Conservation (phyloP, 1,140 invertebrate species). For the Mactra quadrangularis region DNA sequence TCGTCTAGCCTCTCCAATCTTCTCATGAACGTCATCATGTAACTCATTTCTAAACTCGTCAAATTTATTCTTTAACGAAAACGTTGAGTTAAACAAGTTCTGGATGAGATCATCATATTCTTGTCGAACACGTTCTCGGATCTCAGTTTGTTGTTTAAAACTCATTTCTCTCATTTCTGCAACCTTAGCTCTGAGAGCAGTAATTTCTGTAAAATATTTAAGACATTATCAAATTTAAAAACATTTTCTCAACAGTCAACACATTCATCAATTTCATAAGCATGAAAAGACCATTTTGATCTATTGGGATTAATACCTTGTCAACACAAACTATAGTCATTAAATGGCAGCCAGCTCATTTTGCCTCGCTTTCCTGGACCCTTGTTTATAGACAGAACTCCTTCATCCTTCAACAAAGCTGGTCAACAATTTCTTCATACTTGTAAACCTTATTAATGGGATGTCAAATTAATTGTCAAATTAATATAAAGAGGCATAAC, state of each 20-base stretch:
- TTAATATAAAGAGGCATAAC: too few relatives aligned
- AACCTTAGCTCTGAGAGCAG: slow-evolving; percentile 81
- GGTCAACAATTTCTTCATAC: too few relatives aligned
- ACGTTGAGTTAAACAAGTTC: slow-evolving; percentile 78
- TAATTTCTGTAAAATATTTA: slow-evolving; percentile 80
- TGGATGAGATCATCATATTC: slow-evolving; percentile 82
- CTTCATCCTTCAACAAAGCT: too few relatives aligned
- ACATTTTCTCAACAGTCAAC: neutral
- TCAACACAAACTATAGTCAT: too few relatives aligned
- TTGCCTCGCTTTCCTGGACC: too few relatives aligned
- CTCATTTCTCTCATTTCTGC: slow-evolving; percentile 80
- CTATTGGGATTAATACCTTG: too few relatives aligned
- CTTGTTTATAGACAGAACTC: too few relatives aligned
- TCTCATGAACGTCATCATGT: slow-evolving; percentile 77
- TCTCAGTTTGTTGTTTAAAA: slow-evolving; percentile 78
- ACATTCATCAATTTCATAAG: neutral
- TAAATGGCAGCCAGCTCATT: too few relatives aligned
- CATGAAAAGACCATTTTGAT: too few relatives aligned
- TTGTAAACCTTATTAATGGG: too few relatives aligned
- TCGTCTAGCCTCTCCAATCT: slow-evolving; percentile 74
- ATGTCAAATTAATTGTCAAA: too few relatives aligned
- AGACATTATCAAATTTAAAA: neutral
- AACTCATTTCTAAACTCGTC: slow-evolving; percentile 82
- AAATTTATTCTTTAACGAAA: slow-evolving; percentile 79
- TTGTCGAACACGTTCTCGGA: slow-evolving; percentile 78